Base-by-base conservation (phyloP, 1,140 invertebrate genomes). In the Charaxes varanes region DNA sequence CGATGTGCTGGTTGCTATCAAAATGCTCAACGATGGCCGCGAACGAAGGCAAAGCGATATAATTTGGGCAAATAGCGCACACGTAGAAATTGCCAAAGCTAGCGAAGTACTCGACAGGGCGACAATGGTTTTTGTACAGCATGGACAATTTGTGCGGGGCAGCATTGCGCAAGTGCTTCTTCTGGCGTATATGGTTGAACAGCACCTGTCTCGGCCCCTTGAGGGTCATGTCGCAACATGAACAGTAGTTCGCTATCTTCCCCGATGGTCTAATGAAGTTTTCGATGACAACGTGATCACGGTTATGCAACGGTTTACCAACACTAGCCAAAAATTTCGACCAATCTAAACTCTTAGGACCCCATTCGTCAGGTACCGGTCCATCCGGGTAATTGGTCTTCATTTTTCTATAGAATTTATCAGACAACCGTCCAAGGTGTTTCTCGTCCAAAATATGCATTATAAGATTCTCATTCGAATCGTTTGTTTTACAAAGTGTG, bases 101-200 rank as follows among this genome's bases (percentile, higher is more conserved):
- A 1, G 79, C 76, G 22, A 52, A 83, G 17, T 78, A 81, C 36
- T 83, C 79, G 0, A 63, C 62, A 2, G 79, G 77, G 1, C 79
- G 53, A 30, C 74, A 76, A 8, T 67, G 52, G 35, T 83, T 81
- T 18, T 66, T 81, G 36, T 78, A 83, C 0, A 80, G 46, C 34
- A 76, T 30, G 0, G 55, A 26, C 0, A 83, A 45, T 41, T 80
- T 80, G 13, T 61, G 50, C 4, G 79, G 79, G 0, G 76, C 76
- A 0, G 76, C 74, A 41, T 80, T 83, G 1, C 79, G 41, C 14
- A 83, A 42, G 50, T 83, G 79, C 43, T 83, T 83, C 32, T 83
- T 83, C 44, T 83, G 79, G n/a, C 79, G 67, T 5, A 79, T 77
- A 15, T 83, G 79, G 35, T 83, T 83, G 48, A 83, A 83, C 1